Evolutionary conservation across 1,140 invertebrate genomes (phyloP).

Genomic region (Eumaeus atala): DNA sequence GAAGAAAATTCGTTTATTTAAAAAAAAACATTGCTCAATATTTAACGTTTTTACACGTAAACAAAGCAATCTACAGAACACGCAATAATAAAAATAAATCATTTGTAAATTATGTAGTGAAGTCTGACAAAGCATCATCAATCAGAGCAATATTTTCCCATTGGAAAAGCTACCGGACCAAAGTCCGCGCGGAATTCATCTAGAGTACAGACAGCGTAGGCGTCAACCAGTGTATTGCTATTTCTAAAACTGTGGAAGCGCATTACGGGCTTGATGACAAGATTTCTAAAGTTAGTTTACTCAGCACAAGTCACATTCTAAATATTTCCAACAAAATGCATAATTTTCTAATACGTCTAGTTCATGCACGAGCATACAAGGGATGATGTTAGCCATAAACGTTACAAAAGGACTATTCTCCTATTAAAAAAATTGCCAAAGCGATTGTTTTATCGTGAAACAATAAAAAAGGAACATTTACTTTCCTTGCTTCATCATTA

Average conservation of each 20-base stretch:
- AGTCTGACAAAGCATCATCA: not conserved
- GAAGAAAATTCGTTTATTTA: not conserved
- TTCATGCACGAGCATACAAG: too few species aligned
- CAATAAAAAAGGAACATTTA: too few species aligned
- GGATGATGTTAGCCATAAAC: too few species aligned
- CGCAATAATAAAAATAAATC: not conserved
- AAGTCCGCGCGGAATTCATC: not conserved
- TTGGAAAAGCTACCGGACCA: not conserved
- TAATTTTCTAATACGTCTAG: too few species aligned
- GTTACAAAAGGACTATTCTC: too few species aligned
- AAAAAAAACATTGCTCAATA: not conserved
- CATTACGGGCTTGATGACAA: not conserved
- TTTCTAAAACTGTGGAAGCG: not conserved
- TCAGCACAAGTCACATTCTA: too few species aligned
- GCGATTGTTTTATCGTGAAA: too few species aligned
- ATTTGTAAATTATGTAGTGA: not conserved
- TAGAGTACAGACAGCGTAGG: slow-evolving; percentile 3
- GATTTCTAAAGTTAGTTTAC: too few species aligned
- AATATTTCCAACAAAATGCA: too few species aligned
- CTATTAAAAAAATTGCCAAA: too few species aligned
- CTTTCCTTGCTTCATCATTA: too few species aligned
- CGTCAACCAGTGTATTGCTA: slow-evolving; percentile 1
- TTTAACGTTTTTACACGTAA: not conserved
- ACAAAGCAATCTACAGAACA: not conserved
- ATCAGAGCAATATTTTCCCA: not conserved